Evolutionary conservation across 2,888 invertebrate genomes (phyloP), one percentile per base, ranked within the genome.

Genomic region (Junonia oenone): DNA sequence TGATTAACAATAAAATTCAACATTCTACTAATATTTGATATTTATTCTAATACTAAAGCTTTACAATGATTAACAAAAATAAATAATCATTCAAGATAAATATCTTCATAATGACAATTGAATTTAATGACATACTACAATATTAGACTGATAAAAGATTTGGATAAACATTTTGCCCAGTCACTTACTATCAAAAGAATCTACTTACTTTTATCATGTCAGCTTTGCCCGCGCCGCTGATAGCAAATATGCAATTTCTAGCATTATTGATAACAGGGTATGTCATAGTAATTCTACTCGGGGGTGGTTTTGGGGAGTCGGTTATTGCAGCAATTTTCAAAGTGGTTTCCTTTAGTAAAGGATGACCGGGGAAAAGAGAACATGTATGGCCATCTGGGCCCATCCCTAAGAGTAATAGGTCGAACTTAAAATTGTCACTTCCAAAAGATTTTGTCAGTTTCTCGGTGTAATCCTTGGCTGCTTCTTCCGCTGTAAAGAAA

Each of bases 341-440:
- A 0, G 76, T 75, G 0, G 77, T 89, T 73, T 95, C 96, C 0
- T 92, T 75, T 1, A 96, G 82, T 6, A 94, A 76, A 0, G 85
- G 78, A 76, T 97, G 96, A 0, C 92, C 94, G 0, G 99, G 99
- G 84, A 99, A 99, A 13, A 99, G 83, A 0, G 99, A 99, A 75
- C 98, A 98, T 0, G 99, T 99, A 81, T 99, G 99, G 0, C 99
- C 99, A 76, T 99, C 99, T 0, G 98, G 99, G 0, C 99, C 99
- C 93, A 99, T 95, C 11, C 99, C 99, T 17, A 99, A 90, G 8
- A 99, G 89, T 0, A 99, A 86, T 46, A 99, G 79, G 82, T 99
- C 98, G 77, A 99, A 98, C 59, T 91, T 72, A 69, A 84, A 75
- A 75, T 90, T 48, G 74, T 92, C 61, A 84, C 91, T 68, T 3